phyloP scores from a whole-genome alignment of 2,113 vertebrate species.

The Ptychochromis oligacanthus region DNA sequence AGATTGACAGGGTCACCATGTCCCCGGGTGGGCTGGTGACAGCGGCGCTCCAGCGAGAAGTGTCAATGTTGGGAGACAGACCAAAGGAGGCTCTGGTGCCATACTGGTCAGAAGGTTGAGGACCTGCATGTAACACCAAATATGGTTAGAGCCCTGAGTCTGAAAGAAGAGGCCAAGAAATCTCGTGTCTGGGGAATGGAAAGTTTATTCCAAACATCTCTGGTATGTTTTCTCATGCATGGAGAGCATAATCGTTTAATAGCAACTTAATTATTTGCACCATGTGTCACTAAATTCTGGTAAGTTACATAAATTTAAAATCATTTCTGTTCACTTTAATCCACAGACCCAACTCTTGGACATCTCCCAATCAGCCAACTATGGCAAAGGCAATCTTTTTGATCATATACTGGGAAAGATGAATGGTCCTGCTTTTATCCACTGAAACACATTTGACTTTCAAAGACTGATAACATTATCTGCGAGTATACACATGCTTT shows the following conservation, averaged over 20 bases:
- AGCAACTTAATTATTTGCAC: not conserved
- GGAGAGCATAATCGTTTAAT: not conserved
- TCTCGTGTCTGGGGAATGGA: slow-evolving; percentile 8
- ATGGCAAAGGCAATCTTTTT: not conserved
- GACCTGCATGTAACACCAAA: slow-evolving; percentile 75
- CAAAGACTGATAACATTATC: slow-evolving; percentile 55
- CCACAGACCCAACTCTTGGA: not conserved
- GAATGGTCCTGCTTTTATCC: not conserved
- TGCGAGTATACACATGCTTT: slow-evolving; percentile 52
- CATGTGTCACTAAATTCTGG: not conserved
- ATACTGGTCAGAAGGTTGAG: slow-evolving; percentile 80
- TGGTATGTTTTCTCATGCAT: slow-evolving; percentile 19
- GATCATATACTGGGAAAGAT: not conserved
- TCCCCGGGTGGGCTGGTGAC: slow-evolving; percentile 75
- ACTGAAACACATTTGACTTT: slow-evolving; percentile 23
- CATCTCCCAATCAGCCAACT: not conserved
- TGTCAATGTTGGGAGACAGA: slow-evolving; percentile 71
- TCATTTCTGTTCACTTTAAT: not conserved
- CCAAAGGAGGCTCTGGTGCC: slow-evolving; percentile 85
- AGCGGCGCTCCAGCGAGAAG: slow-evolving; percentile 80
- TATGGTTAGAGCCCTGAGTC: not conserved
- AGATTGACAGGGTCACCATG: slow-evolving; percentile 78
- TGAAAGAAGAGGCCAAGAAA: not conserved
- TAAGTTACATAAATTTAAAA: slow-evolving; percentile 7
- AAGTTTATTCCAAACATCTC: slow-evolving; percentile 21